Conservation (phyloP, 2,113 vertebrate genomes). For the rabbit (Oryctolagus cuniculus) region DNA sequence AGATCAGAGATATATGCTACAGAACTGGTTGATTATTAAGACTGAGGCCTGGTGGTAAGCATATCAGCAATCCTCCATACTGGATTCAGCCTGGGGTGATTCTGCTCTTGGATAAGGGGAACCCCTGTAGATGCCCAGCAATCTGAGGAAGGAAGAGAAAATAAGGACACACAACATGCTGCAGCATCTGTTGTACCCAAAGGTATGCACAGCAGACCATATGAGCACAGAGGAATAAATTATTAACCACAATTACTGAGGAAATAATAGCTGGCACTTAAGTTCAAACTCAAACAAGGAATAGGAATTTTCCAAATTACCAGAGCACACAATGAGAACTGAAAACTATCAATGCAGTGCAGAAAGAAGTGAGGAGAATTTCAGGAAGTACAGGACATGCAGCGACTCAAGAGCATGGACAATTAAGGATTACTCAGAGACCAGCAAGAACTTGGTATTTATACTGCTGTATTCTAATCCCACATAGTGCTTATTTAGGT, state of each 20-base stretch:
- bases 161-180: background rate
- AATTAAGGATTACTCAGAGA: background rate
- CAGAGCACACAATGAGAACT: background rate
- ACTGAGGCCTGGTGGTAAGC: background rate
- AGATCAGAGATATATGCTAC: background rate
- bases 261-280: background rate
- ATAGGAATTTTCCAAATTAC: background rate
- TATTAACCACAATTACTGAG: background rate
- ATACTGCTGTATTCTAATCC: background rate
- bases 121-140: background rate
- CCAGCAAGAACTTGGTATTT: background rate
- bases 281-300: background rate
- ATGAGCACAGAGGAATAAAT: background rate
- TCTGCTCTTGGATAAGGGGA: background rate
- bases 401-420: background rate
- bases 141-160: background rate
- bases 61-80: background rate
- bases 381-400: too few species aligned
- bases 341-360: background rate
- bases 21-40: background rate
- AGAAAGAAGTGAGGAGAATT: background rate
- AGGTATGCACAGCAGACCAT: background rate
- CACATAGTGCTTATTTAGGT: background rate
- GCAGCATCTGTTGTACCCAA: background rate
- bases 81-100: background rate